Evolutionary conservation across 2,797 vertebrate genomes (phyloP), one percentile per base, ranked within the genome.

Genomic region (Pterois miles): DNA sequence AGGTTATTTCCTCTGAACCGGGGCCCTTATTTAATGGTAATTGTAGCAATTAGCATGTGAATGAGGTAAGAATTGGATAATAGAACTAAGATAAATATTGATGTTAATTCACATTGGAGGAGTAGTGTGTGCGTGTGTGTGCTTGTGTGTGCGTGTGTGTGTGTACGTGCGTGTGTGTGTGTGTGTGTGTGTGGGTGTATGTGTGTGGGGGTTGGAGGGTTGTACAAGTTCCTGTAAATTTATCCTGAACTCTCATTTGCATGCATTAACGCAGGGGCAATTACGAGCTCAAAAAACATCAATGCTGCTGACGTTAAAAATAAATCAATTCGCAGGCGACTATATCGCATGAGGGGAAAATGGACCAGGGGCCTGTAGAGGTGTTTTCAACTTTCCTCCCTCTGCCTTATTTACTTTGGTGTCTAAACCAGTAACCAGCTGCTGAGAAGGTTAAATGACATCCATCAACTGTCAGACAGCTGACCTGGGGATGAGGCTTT

Each of bases 1-100:
- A 90, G 92, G 91, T 94, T 89, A 91, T 92, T 93, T 92, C 90
- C 90, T 92, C 85, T 92, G 91, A 94, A 92, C 93, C 81, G 89
- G 91, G 94, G 94, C 95, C 93, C 95, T 96, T 96, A 96, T 96
- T 96, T 96, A 96, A 96, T 95, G 95, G 92, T 97, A 96, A 97
- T 97, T 97, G 96, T 95, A 90, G 95, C 96, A 95, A 97, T 97
- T 97, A 97, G 95, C 95, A 96, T 96, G 94, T 92, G 96, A 96
- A 96, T 96, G 95, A 96, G 95, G 95, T 94, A 94, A 95, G 95
- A 86, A 33, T 92, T 91, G 96, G 95, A 96, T 94, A 93, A 94
- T 94, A 90, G 92, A 95, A 96, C 86, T 91, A 91, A 94, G 93
- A 93, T 95, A 96, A 94, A 96, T 95, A 95, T 90, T 94, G 91